phyloP scores from a whole-genome alignment of 2,888 invertebrate genomes.

The Polydrusus tereticollis region DNA sequence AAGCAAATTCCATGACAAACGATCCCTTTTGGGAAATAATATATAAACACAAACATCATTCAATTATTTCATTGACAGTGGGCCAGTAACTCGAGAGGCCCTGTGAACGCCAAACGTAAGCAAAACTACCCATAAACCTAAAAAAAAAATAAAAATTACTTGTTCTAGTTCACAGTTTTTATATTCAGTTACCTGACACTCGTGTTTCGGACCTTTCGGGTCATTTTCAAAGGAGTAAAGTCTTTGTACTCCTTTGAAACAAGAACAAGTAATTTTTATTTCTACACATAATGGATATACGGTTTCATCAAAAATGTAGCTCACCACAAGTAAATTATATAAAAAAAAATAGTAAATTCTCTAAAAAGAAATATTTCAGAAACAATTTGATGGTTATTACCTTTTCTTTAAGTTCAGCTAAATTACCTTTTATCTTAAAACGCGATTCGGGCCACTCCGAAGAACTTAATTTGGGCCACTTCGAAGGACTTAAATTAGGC shows the following conservation, averaged over 20 bases:
- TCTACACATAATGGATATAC: too few species aligned
- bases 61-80: background rate
- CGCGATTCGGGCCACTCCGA: conserved; percentile 15
- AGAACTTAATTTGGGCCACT: conserved; percentile 19
- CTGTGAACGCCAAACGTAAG: conserved; percentile 7
- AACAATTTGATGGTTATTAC: background rate
- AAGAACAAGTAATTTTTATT: too few species aligned
- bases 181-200: too few species aligned
- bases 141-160: background rate
- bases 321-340: too few species aligned
- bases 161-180: too few species aligned
- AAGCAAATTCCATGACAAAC: background rate
- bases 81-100: too few species aligned
- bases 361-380: background rate
- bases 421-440: background rate
- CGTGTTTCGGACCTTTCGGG: too few species aligned
- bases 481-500: too few species aligned
- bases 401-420: conserved; percentile 1
- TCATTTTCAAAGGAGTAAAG: too few species aligned
- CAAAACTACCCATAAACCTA: conserved; percentile 3
- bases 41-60: background rate
- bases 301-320: too few species aligned
- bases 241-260: too few species aligned
- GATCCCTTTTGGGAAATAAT: conserved; percentile 6
- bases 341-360: too few species aligned